Base-by-base conservation (phyloP, 2,113 vertebrate species). In the Callithrix jacchus region DNA sequence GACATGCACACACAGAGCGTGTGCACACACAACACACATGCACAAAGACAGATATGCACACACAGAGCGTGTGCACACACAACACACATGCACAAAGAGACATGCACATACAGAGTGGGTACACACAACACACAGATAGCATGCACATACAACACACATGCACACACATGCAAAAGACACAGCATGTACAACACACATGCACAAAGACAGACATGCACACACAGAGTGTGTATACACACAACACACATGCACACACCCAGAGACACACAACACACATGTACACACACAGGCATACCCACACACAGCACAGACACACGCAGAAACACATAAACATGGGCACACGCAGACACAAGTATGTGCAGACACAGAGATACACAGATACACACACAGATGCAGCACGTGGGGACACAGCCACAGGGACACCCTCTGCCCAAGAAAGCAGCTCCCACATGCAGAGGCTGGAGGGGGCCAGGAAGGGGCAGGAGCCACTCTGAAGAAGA, bases 401-500 rank as follows among this genome's bases (percentile, higher is more conserved):
- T 21, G n/a, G 23, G 87, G 71, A 49, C 5, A 52, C 20, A 49
- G 4, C 35, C 42, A 42, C 40, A 32, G 17, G 9, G 0, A 35
- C 45, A 25, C 45, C 8, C 5, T 45, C 56, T 49, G 42, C 56
- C 56, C 73, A 45, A 10, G 56, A 52, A 89, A 12, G 14, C 42
- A 37, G 58, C 12, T 25, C 21, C 11, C 0, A 9, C 5, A 0
- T 6, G 1, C 45, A 66, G 35, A n/a, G 30, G 30, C 37, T 45
- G 27, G 81, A 18, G 25, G 14, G 16, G 18, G 27, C 81, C 37
- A 30, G n/a, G 23, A 27, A 58, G 49, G 52, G 13, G 25, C 37
- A 42, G n/a, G 18, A 35, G 40, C 18, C 30, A 12, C 42, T 23
- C 83, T 47, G 30, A 42, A 85, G 40, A 49, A 42, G 40, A 9